A percentile compares a stretch with the other conserved stretches of the same genome.
These are phyloP conservation scores for Pardalotus punctatus DNA, from an alignment of 2,113 vertebrate genomes.

Conservation along the genomic window DNA sequence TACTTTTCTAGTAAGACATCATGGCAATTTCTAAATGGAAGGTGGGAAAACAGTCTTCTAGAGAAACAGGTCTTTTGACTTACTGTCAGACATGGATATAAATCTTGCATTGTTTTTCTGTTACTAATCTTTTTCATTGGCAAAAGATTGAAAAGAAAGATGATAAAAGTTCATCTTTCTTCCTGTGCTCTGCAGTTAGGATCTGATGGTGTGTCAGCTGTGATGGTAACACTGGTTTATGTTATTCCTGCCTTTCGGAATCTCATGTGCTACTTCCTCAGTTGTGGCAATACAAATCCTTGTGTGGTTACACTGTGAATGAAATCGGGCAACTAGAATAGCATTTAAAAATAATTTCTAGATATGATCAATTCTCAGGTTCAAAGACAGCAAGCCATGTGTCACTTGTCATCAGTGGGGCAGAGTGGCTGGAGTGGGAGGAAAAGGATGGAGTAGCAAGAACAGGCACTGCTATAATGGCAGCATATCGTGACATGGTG, in stretches of 20 bases:
- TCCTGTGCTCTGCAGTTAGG: neutral
- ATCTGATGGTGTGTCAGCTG: neutral
- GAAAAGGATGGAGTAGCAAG: rapidly evolving
- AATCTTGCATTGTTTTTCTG: neutral
- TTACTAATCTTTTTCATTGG: neutral
- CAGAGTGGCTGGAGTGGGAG: neutral
- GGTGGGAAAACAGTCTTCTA: neutral
- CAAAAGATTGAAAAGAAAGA: no score
- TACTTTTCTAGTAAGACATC: neutral
- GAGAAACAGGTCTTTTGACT: neutral
- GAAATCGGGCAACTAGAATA: neutral
- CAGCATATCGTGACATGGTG: rapidly evolving
- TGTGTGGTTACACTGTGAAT: neutral
- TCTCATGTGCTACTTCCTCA: neutral
- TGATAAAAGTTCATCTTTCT: neutral
- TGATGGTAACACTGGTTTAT: neutral
- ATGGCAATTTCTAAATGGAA: neutral
- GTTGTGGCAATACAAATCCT: neutral
- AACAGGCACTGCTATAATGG: rapidly evolving
- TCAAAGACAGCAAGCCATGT: neutral
- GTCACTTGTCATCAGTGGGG: neutral
- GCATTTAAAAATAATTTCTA: neutral
- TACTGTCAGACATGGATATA: neutral
- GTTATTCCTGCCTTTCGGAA: neutral
- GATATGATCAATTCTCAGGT: neutral